Percentiles rank a stretch among this genome's conserved stretches.
These are phyloP conservation scores for Epicauta chinensis DNA, from an alignment of 1,140 invertebrate genomes.

Conservation along the genomic window DNA sequence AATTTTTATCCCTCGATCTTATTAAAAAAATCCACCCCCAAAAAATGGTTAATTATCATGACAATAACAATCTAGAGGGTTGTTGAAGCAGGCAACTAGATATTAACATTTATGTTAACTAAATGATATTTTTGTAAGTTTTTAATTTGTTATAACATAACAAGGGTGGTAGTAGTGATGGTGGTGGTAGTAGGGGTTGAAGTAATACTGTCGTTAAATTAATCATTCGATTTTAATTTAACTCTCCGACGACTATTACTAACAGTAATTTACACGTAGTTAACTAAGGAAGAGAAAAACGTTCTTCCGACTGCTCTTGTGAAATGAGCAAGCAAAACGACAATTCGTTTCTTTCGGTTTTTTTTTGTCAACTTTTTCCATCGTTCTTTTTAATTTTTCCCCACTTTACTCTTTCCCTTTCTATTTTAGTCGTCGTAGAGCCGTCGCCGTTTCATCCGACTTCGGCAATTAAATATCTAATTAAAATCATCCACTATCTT, in stretches of 20 bases:
- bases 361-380: not conserved
- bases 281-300: slow-evolving; percentile 28
- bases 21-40: too few species aligned
- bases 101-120: too few species aligned
- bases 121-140: too few species aligned
- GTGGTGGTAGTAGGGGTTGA: slow-evolving; percentile 21
- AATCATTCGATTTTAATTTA: slow-evolving; percentile 36
- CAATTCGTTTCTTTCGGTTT: too few species aligned
- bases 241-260: slow-evolving; percentile 23
- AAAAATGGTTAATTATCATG: too few species aligned
- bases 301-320: slow-evolving; percentile 9
- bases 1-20: too few species aligned
- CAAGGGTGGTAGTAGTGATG: not conserved
- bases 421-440: too few species aligned
- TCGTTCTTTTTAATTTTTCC: not conserved
- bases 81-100: too few species aligned
- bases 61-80: too few species aligned
- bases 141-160: too few species aligned
- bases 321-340: slow-evolving; percentile 24
- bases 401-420: not conserved
- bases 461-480: slow-evolving; percentile 34
- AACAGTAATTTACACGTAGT: slow-evolving; percentile 33
- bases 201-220: slow-evolving; percentile 25
- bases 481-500: slow-evolving; percentile 33
- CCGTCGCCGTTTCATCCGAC: slow-evolving; percentile 1